Conservation (phyloP, 2,113 vertebrate species). For the Dasyprocta punctata region DNA sequence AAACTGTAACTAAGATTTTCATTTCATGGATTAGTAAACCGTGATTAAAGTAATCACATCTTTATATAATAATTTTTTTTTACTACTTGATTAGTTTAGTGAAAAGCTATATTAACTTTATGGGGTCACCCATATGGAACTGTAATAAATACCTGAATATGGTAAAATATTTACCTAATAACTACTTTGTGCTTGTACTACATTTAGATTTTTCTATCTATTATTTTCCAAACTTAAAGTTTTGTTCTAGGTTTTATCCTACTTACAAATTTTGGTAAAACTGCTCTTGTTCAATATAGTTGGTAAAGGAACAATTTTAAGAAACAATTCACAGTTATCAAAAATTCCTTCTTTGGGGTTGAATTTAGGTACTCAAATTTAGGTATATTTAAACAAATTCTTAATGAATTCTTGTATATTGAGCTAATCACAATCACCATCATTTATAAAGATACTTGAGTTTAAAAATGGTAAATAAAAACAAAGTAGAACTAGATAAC, state of each 20-base stretch:
- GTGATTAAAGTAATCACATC: neutral
- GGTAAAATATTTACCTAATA: neutral
- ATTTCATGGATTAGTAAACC: conserved; percentile 42
- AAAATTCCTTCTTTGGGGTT: neutral
- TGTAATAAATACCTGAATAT: neutral
- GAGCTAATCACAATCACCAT: neutral
- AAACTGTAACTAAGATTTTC: conserved; percentile 39
- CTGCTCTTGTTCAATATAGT: neutral
- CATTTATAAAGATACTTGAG: neutral
- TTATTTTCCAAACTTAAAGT: neutral
- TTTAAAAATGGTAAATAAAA: neutral
- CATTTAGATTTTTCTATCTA: neutral
- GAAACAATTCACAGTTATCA: neutral
- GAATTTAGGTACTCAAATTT: neutral
- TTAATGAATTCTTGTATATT: neutral
- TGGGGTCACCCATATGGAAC: neutral
- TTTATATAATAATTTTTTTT: neutral
- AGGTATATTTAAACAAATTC: neutral
- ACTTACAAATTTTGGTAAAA: neutral
- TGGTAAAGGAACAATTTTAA: conserved; percentile 29
- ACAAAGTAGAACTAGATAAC: neutral
- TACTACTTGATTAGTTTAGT: neutral
- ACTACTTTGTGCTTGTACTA: neutral
- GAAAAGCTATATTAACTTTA: neutral
- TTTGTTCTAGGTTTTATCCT: neutral